Evolutionary conservation across 2,888 invertebrate species (phyloP).

Genomic region (Mamestra brassicae): DNA sequence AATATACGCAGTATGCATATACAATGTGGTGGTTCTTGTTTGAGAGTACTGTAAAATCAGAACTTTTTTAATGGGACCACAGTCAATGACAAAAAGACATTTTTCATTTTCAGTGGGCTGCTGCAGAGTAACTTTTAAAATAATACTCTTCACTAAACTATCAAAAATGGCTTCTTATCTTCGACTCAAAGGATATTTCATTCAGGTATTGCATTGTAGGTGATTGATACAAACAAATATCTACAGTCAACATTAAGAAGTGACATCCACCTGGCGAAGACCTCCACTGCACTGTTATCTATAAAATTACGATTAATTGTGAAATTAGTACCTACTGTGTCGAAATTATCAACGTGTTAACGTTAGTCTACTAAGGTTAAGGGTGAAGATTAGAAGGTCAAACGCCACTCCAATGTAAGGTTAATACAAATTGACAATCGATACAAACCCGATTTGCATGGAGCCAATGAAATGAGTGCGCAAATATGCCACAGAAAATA

Average conservation of each 20-base stretch:
- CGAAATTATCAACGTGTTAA: conserved; percentile 64
- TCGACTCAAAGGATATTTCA: conserved; percentile 17
- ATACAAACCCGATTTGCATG: conserved; percentile 71
- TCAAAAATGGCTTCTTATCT: conserved; percentile 48
- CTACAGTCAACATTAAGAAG: conserved; percentile 56
- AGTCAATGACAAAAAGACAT: conserved; percentile 33
- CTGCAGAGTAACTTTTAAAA: not conserved
- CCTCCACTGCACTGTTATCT: conserved; percentile 77
- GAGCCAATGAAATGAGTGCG: conserved; percentile 75
- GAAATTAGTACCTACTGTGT: conserved; percentile 74
- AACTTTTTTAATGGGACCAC: conserved; percentile 18
- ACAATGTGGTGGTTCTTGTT: conserved; percentile 64
- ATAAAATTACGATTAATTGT: conserved; percentile 75
- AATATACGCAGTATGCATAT: conserved; percentile 79
- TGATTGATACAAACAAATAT: conserved; percentile 35
- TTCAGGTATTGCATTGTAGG: conserved; percentile 25
- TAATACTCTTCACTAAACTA: conserved; percentile 6
- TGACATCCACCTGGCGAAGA: conserved; percentile 70
- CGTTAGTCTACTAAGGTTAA: conserved; percentile 70
- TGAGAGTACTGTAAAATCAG: conserved; percentile 33
- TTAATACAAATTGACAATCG: conserved; percentile 66
- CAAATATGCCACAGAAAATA: conserved; percentile 75
- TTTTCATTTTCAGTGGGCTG: conserved; percentile 29
- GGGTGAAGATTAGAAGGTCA: conserved; percentile 69
- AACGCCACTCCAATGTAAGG: conserved; percentile 72